A percentile compares a stretch with the other conserved stretches of the same genome.
These are phyloP conservation scores for Folsomia candida DNA, from an alignment of 2,888 invertebrate species.

Conservation along the genomic window DNA sequence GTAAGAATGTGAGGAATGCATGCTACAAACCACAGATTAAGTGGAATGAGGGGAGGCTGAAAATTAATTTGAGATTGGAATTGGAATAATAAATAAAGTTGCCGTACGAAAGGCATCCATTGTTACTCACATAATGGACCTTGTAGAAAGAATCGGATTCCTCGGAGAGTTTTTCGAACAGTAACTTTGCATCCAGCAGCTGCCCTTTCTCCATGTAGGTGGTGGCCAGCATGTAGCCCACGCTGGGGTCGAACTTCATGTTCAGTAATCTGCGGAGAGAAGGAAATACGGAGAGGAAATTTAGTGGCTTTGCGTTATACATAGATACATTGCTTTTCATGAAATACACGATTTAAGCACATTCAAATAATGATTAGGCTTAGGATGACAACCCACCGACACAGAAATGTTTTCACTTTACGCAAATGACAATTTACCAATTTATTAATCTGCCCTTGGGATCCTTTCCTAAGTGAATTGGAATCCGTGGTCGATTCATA, in stretches of 20 bases:
- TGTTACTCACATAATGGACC: slow-evolving; percentile 48
- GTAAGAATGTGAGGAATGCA: not conserved
- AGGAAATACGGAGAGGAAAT: too few species aligned
- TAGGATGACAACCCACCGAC: too few species aligned
- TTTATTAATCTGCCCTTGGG: too few species aligned
- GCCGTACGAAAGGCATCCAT: too few species aligned
- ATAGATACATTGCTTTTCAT: too few species aligned
- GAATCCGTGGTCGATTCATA: too few species aligned
- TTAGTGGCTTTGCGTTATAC: too few species aligned
- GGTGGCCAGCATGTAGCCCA: slow-evolving; percentile 42
- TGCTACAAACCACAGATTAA: not conserved
- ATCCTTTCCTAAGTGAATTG: too few species aligned
- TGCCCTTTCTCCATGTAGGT: slow-evolving; percentile 40
- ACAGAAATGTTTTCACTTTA: too few species aligned
- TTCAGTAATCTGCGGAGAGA: slow-evolving; percentile 37
- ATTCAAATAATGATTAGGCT: too few species aligned
- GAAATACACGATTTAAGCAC: too few species aligned
- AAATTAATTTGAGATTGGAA: slow-evolving; percentile 13
- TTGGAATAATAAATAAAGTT: slow-evolving; percentile 7
- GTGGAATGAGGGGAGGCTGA: not conserved
- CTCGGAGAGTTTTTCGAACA: slow-evolving; percentile 37
- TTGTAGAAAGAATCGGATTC: slow-evolving; percentile 46
- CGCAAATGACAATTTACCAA: too few species aligned
- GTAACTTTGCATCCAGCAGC: slow-evolving; percentile 35
- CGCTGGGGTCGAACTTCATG: slow-evolving; percentile 42